phyloP scores from a whole-genome alignment of 2,113 vertebrate genomes.

The Aleadryas rufinucha region DNA sequence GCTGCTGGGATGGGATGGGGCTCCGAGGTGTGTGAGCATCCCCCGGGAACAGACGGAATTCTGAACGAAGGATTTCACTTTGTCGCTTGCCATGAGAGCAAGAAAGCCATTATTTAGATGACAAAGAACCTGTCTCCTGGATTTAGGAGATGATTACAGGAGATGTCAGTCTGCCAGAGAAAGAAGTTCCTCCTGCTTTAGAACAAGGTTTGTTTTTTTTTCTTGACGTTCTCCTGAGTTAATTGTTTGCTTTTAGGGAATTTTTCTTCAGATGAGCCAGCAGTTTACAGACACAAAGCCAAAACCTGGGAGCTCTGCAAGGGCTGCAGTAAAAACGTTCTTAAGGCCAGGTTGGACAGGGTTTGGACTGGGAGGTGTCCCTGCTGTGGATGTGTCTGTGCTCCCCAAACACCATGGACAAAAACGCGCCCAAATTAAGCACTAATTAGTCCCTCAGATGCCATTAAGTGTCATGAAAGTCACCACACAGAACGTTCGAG shows the following conservation, averaged over 20 bases:
- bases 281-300: background rate
- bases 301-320: background rate
- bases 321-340: background rate
- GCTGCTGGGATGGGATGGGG: background rate
- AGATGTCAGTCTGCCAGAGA: background rate
- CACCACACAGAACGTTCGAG: background rate
- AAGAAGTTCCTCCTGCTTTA: background rate
- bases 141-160: background rate
- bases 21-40: background rate
- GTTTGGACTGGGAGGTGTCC: background rate
- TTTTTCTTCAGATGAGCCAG: background rate
- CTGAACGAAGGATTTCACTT: background rate
- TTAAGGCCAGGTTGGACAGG: background rate
- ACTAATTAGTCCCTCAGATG: background rate
- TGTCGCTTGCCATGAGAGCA: background rate
- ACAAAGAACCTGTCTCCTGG: constrained; percentile 31
- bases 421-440: background rate
- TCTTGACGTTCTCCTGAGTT: background rate
- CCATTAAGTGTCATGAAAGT: background rate
- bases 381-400: accelerated
- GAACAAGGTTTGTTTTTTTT: background rate
- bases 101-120: background rate
- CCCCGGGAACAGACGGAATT: background rate
- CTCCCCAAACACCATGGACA: background rate
- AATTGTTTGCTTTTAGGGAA: background rate